Evolutionary conservation across 2,113 vertebrate species (phyloP).

Genomic region (Pseudopodoces humilis): DNA sequence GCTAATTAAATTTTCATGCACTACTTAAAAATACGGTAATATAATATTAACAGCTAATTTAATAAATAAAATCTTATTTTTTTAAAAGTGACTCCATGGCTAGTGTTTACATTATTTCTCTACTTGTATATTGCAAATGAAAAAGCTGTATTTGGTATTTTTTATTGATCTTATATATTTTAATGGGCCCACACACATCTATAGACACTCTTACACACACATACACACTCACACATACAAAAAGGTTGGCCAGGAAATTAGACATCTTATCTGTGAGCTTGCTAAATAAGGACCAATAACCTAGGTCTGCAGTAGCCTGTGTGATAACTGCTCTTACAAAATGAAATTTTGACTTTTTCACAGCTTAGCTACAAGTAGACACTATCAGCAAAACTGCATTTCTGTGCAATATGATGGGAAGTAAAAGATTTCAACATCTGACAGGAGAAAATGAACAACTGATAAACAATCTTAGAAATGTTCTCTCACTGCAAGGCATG

Average conservation of each 20-base stretch:
- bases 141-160: background rate
- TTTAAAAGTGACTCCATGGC: background rate
- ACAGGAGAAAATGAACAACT: conserved; percentile 79
- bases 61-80: conserved; percentile 37
- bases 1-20: conserved; percentile 33
- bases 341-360: conserved; percentile 82
- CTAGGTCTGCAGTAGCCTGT: conserved; percentile 57
- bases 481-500: conserved; percentile 66
- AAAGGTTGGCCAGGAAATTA: conserved; percentile 80
- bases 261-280: conserved; percentile 79
- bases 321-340: conserved; percentile 80
- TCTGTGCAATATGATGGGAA: conserved; percentile 73
- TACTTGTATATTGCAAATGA: background rate
- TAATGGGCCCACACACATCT: conserved; percentile 20
- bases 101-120: background rate
- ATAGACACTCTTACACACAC: background rate
- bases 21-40: conserved; percentile 16
- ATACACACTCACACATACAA: conserved; percentile 2
- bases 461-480: conserved; percentile 79
- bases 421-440: conserved; percentile 77
- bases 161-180: conserved; percentile 53
- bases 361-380: conserved; percentile 74
- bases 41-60: conserved; percentile 44
- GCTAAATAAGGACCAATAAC: conserved; percentile 82
- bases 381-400: conserved; percentile 75